phyloP scores from a whole-genome alignment of 2,113 vertebrate species.

The Clarias gariepinus region DNA sequence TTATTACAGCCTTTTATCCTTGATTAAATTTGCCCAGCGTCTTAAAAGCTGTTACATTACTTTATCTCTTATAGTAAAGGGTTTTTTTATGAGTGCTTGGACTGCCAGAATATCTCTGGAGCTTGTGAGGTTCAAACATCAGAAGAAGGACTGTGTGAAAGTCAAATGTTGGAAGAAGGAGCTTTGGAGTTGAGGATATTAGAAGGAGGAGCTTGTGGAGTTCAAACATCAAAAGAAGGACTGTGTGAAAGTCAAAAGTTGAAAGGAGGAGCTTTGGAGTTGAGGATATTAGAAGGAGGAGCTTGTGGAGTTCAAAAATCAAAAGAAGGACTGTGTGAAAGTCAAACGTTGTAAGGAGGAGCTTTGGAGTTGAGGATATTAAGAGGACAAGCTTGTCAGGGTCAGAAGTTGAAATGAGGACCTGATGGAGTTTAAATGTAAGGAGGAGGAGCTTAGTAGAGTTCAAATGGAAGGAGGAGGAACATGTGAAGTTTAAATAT shows the following conservation, averaged over 20 bases:
- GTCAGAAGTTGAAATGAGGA: too few species aligned
- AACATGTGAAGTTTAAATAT: neutral
- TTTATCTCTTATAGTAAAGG: neutral
- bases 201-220: neutral
- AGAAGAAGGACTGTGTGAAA: neutral
- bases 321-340: neutral
- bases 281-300: too few species aligned
- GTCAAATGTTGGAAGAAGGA: neutral
- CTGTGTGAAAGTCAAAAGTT: neutral
- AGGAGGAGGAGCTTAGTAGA: too few species aligned
- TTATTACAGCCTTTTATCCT: constrained; percentile 6
- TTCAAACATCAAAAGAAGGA: neutral
- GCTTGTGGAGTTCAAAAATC: neutral
- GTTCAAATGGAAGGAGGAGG: neutral
- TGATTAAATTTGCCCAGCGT: neutral
- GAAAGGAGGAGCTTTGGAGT: too few species aligned
- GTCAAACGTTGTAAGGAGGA: neutral
- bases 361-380: too few species aligned
- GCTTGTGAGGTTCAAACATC: neutral
- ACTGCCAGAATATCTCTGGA: neutral
- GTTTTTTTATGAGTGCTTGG: neutral
- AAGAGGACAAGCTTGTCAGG: too few species aligned
- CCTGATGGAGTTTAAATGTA: too few species aligned
- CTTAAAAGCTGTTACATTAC: neutral
- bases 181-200: too few species aligned